Evolutionary conservation across 2,888 invertebrate species (phyloP), one percentile per base, ranked within the genome.

Genomic region (Poecilus cupreus): DNA sequence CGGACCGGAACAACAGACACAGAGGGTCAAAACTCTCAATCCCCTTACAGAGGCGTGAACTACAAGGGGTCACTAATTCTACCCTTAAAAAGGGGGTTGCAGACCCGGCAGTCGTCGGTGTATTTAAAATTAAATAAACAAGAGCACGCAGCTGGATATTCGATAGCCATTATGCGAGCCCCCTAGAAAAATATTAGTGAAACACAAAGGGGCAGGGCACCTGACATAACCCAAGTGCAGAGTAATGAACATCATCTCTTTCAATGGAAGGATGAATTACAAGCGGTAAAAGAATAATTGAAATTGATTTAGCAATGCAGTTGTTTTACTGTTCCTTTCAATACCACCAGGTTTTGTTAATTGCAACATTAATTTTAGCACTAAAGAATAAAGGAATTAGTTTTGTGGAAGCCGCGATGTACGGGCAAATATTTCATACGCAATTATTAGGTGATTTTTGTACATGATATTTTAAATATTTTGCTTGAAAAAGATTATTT

Each of bases 91-190:
- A 84, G 83, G 84, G 84, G 83, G 83, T 83, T 85, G 83, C 83
- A 20, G 11, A 22, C 37, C 16, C 49, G 32, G 51, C 37, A 16
- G 18, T 37, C 57, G 54, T 49, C 72, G 81, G 81, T 83, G 84
- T 85, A 85, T 86, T 87, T 86, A 86, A 86, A 87, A 87, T 86
- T 86, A 87, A 87, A 86, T 86, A 87, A 87, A 87, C 86, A 86
- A 85, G 85, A 85, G 85, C 82, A 84, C 86, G 85, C 87, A 87
- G 87, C 87, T 87, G 87, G 86, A 86, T 87, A 87, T 87, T 85
- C 57, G 81, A 86, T 86, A 86, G 86, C 86, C 84, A 86, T 86
- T 84, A 84, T 84, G 80, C 18, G 37, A 43, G 22, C 64, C 81
- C 81, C 46, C 74, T 81, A 49, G 39, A 60, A 81, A 75, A 80